These are phyloP conservation scores for Antrozous pallidus DNA, from an alignment of 2,797 vertebrate genomes.

Conservation along the genomic window DNA sequence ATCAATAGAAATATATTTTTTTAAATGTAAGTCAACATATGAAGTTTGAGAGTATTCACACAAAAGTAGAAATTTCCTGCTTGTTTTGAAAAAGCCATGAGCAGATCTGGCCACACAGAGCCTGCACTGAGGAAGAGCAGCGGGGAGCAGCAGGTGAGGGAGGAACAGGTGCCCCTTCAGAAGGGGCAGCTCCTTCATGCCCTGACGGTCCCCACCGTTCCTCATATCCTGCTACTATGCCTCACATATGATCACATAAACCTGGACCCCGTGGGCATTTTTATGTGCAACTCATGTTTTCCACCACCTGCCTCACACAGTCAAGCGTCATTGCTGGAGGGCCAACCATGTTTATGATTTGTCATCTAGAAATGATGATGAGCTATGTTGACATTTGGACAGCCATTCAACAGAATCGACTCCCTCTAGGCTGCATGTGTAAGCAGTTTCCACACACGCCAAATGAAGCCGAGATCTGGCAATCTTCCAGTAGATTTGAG, in stretches of 20 bases:
- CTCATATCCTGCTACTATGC: background rate
- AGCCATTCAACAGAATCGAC: background rate
- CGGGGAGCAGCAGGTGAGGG: background rate
- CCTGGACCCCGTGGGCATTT: background rate
- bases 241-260: background rate
- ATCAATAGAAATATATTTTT: background rate
- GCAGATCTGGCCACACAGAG: background rate
- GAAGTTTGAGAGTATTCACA: background rate
- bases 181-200: background rate
- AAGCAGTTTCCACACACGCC: background rate
- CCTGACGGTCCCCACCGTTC: background rate
- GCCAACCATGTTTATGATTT: background rate
- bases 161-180: background rate
- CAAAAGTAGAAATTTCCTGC: constrained; percentile 8
- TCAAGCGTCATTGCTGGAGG: background rate
- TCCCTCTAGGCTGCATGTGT: background rate
- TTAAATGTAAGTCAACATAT: background rate
- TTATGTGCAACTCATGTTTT: background rate
- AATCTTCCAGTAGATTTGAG: background rate
- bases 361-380: background rate
- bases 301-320: background rate
- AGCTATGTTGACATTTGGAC: background rate
- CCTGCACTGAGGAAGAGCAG: background rate
- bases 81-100: background rate
- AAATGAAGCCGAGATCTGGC: background rate